Evolutionary conservation across 2,113 vertebrate genomes (phyloP).

Genomic region (Larimichthys polyactis): DNA sequence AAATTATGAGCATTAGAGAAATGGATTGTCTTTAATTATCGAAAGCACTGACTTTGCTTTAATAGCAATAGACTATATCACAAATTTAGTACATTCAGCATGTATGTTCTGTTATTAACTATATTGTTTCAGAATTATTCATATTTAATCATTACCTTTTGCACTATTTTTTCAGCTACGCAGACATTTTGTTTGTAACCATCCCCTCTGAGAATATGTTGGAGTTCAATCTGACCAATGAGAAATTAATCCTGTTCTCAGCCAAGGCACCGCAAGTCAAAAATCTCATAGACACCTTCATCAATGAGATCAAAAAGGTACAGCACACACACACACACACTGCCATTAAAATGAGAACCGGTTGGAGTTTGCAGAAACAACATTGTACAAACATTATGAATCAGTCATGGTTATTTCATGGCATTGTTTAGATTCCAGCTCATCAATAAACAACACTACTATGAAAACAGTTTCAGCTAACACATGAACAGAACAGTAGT

Average conservation of each 20-base stretch:
- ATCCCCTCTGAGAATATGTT: slow-evolving; percentile 95
- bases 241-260: slow-evolving; percentile 97
- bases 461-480: not conserved
- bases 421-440: no score
- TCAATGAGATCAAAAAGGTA: slow-evolving; percentile 95
- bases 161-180: slow-evolving; percentile 83
- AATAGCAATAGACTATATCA: not conserved
- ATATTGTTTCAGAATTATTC: not conserved
- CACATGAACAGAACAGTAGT: not conserved
- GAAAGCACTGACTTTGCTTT: not conserved
- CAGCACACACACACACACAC: not conserved
- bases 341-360: not conserved
- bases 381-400: no score
- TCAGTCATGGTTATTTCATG: not conserved
- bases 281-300: slow-evolving; percentile 92
- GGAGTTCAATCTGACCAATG: slow-evolving; percentile 93
- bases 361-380: not conserved
- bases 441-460: no score
- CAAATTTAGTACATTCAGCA: not conserved
- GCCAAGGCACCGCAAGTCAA: slow-evolving; percentile 94
- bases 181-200: slow-evolving; percentile 95
- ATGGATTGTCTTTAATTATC: not conserved
- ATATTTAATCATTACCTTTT: not conserved
- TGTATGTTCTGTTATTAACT: not conserved
- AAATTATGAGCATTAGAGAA: not conserved